Evolutionary conservation across 2,113 vertebrate species (phyloP).

Genomic region (Eubucco bourcierii): DNA sequence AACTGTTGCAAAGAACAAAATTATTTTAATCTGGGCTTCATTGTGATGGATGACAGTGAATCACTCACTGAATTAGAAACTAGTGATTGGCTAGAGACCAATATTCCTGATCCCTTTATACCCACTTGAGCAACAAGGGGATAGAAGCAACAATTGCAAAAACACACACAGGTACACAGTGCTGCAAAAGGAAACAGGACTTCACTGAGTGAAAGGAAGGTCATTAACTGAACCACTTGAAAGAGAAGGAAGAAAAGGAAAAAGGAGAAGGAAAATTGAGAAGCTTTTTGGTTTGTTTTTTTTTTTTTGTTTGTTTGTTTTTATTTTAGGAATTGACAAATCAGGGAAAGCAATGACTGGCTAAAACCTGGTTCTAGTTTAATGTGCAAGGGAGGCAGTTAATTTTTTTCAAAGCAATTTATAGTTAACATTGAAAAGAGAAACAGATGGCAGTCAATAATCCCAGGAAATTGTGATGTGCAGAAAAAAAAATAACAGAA

Average conservation of each 20-base stretch:
- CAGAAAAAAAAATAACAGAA: slow-evolving; percentile 18
- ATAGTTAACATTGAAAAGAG: slow-evolving; percentile 2
- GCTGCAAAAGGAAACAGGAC: neutral
- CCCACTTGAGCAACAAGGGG: neutral
- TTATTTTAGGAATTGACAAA: neutral
- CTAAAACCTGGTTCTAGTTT: neutral
- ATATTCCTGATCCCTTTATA: neutral
- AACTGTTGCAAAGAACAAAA: neutral
- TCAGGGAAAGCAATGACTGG: slow-evolving; percentile 19
- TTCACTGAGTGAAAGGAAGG: neutral
- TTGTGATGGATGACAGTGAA: neutral
- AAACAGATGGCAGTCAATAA: slow-evolving; percentile 62
- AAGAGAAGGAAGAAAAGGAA: neutral
- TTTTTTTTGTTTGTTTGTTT: neutral
- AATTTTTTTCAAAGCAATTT: slow-evolving; percentile 13
- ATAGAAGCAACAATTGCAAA: neutral
- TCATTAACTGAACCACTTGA: neutral
- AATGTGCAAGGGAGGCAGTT: neutral
- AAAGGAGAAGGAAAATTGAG: neutral
- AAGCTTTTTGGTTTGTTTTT: neutral
- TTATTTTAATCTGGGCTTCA: neutral
- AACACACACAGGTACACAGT: neutral
- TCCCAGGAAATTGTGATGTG: slow-evolving; percentile 6
- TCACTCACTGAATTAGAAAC: neutral
- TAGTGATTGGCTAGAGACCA: neutral